Evolutionary conservation across 1,140 invertebrate species (phyloP), one percentile per base, ranked within the genome.

Genomic region (Anastrepha ludens): DNA sequence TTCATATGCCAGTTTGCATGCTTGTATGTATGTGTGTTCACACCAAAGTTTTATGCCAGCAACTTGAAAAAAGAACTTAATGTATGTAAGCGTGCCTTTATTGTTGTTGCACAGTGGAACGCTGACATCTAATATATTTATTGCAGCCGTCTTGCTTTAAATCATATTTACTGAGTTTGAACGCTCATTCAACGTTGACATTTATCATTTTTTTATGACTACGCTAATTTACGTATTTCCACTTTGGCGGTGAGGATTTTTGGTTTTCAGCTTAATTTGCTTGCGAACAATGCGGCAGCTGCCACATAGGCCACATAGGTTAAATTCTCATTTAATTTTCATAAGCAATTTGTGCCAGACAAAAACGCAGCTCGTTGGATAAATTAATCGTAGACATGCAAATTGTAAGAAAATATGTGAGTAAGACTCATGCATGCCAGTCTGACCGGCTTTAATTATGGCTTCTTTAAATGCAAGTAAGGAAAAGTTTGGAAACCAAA

Each of bases 301-400:
- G 74, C 47, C n/a, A 8, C 74, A 81, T 55, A 81, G 39, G 44
- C 17, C 85, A 60, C 55, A 60, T 86, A 86, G 1, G 55, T 41
- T 60, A 86, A 86, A 62, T 86, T 86, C 85, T 86, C 85, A 86
- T 86, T 86, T 60, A 86, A 86, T 86, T 86, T 86, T 86, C 59
- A 86, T 86, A 86, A 86, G 85, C 85, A 86, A 86, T 86, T 86
- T 86, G 39, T 86, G 85, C 55, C 58, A 86, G 85, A 86, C 85
- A 60, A 86, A 59, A 86, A 55, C 74, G 55, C n/a, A 20, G 55
- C 11, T 47, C 41, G 74, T 41, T 81, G 20, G 5, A 59, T 86
- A 86, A 86, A 86, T 86, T 86, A 86, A 86, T 41, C 55, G 20
- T 41, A 86, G 85, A 86, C 85, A 60, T 62, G 85, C 85, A 86